A percentile compares a stretch with the other conserved stretches of the same genome.
These are phyloP conservation scores for Labroides dimidiatus DNA, from an alignment of 2,797 vertebrate genomes.

Conservation along the genomic window DNA sequence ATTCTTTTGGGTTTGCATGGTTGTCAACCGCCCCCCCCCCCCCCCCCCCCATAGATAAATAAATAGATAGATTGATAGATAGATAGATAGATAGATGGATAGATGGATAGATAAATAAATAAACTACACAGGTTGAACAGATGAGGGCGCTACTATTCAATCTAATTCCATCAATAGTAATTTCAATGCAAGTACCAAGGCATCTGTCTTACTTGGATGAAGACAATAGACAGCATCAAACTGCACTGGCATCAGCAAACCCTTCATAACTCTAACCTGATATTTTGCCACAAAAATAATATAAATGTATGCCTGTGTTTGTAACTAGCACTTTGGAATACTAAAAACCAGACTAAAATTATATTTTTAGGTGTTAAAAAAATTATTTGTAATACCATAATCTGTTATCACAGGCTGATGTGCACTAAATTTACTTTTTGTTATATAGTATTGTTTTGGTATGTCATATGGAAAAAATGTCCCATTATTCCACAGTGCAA, in stretches of 20 bases:
- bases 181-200: background rate
- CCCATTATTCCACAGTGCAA: background rate
- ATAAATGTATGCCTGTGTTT: too few species aligned
- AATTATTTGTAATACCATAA: background rate
- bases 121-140: constrained; percentile 29
- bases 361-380: background rate
- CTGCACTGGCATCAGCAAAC: background rate
- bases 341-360: too few species aligned
- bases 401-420: background rate
- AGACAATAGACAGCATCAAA: background rate
- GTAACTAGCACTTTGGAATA: too few species aligned
- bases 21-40: background rate
- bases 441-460: background rate
- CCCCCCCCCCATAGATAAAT: too few species aligned
- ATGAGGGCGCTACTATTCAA: constrained; percentile 46
- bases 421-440: background rate
- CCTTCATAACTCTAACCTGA: background rate
- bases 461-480: background rate
- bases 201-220: constrained; percentile 1
- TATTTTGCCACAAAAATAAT: too few species aligned
- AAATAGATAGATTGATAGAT: too few species aligned
- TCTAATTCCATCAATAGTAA: background rate
- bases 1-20: background rate
- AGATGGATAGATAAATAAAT: too few species aligned
- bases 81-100: too few species aligned